Conservation (phyloP, 2,888 invertebrate genomes). For the Sicus ferrugineus region DNA sequence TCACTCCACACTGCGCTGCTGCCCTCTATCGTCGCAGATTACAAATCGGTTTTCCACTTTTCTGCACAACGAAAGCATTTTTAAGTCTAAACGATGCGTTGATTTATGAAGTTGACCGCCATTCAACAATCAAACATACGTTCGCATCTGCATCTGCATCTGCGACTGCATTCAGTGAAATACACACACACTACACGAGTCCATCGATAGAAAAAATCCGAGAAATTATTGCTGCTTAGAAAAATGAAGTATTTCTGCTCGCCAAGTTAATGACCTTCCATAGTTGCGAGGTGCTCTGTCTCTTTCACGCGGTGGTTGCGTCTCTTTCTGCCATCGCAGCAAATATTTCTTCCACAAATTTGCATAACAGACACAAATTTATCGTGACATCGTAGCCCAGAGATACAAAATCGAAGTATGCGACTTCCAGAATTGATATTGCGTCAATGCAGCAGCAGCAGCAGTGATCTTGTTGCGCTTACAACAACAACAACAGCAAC, state of each 20-base stretch:
- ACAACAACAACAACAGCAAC: neutral
- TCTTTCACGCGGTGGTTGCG: neutral
- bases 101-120: conserved; percentile 38
- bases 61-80: neutral
- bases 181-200: conserved; percentile 39
- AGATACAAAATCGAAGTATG: neutral
- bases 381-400: conserved; percentile 43
- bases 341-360: conserved; percentile 41
- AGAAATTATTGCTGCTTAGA: conserved; percentile 9
- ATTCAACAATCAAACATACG: conserved; percentile 11
- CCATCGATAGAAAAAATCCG: conserved; percentile 27
- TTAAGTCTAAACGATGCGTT: conserved; percentile 27
- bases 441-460: conserved; percentile 21
- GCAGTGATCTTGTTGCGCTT: conserved; percentile 16
- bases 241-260: conserved; percentile 28
- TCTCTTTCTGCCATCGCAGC: neutral
- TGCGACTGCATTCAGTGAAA: conserved; percentile 24
- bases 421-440: conserved; percentile 15
- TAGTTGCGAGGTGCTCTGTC: neutral
- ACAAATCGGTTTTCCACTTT: conserved; percentile 6
- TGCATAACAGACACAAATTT: conserved; percentile 48
- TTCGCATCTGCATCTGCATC: neutral
- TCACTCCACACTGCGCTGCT: neutral
- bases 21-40: neutral
- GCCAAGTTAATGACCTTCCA: conserved; percentile 39